phyloP scores from a whole-genome alignment of 1,140 invertebrate genomes.

The Bombus confusus region DNA sequence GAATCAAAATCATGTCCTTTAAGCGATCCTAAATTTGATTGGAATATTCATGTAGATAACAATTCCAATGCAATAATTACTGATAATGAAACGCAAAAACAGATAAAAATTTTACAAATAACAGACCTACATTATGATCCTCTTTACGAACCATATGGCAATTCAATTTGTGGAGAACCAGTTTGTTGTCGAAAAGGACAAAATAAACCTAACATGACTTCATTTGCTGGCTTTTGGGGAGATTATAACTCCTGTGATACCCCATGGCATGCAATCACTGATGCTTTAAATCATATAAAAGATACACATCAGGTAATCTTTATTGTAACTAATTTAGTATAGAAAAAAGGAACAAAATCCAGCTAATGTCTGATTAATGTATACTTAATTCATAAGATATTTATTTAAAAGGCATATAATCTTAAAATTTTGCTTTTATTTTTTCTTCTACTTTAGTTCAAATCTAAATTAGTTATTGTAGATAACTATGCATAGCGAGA shows the following conservation, averaged over 20 bases:
- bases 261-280: slow-evolving; percentile 86
- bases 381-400: not conserved
- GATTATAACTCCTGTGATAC: slow-evolving; percentile 90
- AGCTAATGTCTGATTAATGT: not conserved
- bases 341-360: not conserved
- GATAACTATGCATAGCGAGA: not conserved
- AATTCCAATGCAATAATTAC: slow-evolving; percentile 49
- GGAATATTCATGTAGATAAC: slow-evolving; percentile 82
- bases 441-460: not conserved
- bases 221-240: slow-evolving; percentile 89
- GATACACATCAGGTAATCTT: slow-evolving; percentile 82
- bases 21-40: slow-evolving; percentile 80
- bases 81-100: slow-evolving; percentile 43
- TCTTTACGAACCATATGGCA: slow-evolving; percentile 86
- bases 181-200: slow-evolving; percentile 89
- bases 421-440: not conserved
- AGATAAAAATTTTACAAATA: slow-evolving; percentile 87
- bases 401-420: not conserved
- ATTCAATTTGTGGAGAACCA: slow-evolving; percentile 88
- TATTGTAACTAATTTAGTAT: not conserved
- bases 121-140: slow-evolving; percentile 93
- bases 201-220: slow-evolving; percentile 66
- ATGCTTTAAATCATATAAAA: slow-evolving; percentile 84
- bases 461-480: not conserved
- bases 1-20: slow-evolving; percentile 79